Conservation (phyloP, 1,140 invertebrate genomes). For the Euwallacea similis region DNA sequence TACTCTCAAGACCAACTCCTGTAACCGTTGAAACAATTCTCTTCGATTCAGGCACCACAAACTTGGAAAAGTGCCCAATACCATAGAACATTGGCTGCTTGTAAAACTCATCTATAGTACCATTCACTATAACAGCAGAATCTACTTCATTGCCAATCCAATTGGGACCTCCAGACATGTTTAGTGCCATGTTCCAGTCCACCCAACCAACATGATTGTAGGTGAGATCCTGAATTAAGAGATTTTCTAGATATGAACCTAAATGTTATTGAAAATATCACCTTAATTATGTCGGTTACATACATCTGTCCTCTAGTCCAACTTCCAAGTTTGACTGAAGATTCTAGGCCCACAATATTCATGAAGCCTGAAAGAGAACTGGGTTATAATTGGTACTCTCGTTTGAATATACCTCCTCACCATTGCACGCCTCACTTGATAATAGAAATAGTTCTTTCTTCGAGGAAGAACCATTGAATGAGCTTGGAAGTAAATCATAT, state of each 20-base stretch:
- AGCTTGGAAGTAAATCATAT: conserved; percentile 59
- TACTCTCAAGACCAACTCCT: conserved; percentile 44
- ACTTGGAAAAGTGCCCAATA: conserved; percentile 69
- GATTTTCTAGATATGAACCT: neutral
- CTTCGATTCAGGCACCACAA: conserved; percentile 58
- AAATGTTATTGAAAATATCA: neutral
- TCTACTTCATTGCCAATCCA: conserved; percentile 70
- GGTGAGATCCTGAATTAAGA: conserved; percentile 59
- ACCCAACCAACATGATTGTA: conserved; percentile 65
- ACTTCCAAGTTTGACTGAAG: neutral
- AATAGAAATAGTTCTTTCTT: conserved; percentile 74
- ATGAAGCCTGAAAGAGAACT: too few relatives aligned
- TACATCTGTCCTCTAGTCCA: neutral
- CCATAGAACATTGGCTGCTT: conserved; percentile 74
- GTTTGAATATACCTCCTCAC: conserved; percentile 24
- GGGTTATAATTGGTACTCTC: too few relatives aligned
- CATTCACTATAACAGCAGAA: conserved; percentile 68
- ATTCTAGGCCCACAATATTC: neutral
- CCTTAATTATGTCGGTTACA: neutral
- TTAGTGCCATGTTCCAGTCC: conserved; percentile 77
- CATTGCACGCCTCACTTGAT: conserved; percentile 72
- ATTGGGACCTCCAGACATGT: conserved; percentile 68
- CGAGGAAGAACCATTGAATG: conserved; percentile 7
- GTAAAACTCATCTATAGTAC: conserved; percentile 62
- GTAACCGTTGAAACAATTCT: conserved; percentile 46